phyloP scores from a whole-genome alignment of 2,888 invertebrate species.

The Nomada lathburiana region DNA sequence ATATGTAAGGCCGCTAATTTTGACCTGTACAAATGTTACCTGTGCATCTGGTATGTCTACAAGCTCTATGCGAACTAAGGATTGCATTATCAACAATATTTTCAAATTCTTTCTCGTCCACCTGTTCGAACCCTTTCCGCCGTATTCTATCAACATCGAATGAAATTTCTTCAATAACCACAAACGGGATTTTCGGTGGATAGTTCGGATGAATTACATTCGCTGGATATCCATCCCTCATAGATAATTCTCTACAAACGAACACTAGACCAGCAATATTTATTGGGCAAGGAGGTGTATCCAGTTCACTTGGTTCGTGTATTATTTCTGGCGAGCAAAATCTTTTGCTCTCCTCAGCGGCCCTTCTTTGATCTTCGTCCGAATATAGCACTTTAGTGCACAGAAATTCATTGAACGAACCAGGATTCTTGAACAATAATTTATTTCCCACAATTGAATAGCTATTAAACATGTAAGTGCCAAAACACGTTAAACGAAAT shows the following conservation, averaged over 20 bases:
- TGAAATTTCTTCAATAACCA: not conserved
- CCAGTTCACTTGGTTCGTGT: slow-evolving; percentile 47
- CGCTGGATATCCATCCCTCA: slow-evolving; percentile 25
- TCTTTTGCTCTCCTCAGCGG: slow-evolving; percentile 33
- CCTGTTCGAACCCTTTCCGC: slow-evolving; percentile 23
- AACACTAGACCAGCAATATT: slow-evolving; percentile 43
- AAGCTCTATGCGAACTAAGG: not conserved
- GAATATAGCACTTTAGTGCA: slow-evolving; percentile 50
- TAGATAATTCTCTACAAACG: slow-evolving; percentile 36
- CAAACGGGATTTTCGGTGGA: slow-evolving; percentile 15
- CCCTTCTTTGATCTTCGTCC: slow-evolving; percentile 53
- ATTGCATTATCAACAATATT: not conserved
- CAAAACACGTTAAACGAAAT: slow-evolving; percentile 47
- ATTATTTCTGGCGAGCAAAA: slow-evolving; percentile 37
- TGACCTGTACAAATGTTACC: slow-evolving; percentile 49
- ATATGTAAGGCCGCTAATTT: slow-evolving; percentile 3
- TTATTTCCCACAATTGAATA: slow-evolving; percentile 34
- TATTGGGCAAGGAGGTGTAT: slow-evolving; percentile 42
- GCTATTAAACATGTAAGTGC: slow-evolving; percentile 10
- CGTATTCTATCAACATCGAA: slow-evolving; percentile 29
- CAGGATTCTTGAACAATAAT: slow-evolving; percentile 47
- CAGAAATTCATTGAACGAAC: slow-evolving; percentile 54
- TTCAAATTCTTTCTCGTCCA: not conserved
- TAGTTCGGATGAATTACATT: slow-evolving; percentile 39
- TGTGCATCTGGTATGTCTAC: slow-evolving; percentile 30